Conservation (phyloP, 1,140 invertebrate species). For the Riptortus pedestris region DNA sequence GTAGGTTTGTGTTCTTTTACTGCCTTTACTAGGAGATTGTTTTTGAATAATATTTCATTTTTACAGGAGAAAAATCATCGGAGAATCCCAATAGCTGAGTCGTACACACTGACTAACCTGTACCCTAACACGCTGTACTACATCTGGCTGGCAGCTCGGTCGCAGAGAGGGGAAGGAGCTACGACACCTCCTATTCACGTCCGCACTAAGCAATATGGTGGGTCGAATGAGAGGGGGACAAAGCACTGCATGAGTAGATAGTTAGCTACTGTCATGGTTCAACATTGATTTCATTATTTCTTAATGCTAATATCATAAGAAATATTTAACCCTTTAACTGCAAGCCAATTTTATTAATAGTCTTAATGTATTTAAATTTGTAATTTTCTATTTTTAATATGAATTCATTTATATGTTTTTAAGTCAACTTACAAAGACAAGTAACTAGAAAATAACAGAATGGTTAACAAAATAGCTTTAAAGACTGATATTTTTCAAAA, state of each 20-base stretch:
- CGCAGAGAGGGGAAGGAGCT: conserved; percentile 83
- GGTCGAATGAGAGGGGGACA: conserved; percentile 41
- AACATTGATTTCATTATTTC: background rate
- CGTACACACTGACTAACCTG: conserved; percentile 73
- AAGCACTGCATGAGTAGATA: conserved; percentile 20
- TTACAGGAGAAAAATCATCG: conserved; percentile 51
- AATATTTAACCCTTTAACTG: background rate
- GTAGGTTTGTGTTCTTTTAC: too few species aligned
- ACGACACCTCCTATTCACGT: conserved; percentile 88
- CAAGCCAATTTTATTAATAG: too few species aligned
- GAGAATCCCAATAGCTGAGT: conserved; percentile 68
- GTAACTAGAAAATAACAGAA: too few species aligned
- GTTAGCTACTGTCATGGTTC: background rate
- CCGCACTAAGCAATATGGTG: conserved; percentile 93
- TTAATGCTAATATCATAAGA: background rate
- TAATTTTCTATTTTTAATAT: too few species aligned
- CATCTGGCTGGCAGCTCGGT: conserved; percentile 87
- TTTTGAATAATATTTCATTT: too few species aligned
- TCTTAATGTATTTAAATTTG: too few species aligned
- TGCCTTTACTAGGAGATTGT: too few species aligned
- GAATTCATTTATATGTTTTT: too few species aligned
- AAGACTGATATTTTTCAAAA: too few species aligned
- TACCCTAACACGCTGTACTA: conserved; percentile 94
- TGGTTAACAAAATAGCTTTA: too few species aligned
- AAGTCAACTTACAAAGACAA: too few species aligned